Evolutionary conservation across 2,888 invertebrate species (phyloP).

Genomic region (Acleris holmiana): DNA sequence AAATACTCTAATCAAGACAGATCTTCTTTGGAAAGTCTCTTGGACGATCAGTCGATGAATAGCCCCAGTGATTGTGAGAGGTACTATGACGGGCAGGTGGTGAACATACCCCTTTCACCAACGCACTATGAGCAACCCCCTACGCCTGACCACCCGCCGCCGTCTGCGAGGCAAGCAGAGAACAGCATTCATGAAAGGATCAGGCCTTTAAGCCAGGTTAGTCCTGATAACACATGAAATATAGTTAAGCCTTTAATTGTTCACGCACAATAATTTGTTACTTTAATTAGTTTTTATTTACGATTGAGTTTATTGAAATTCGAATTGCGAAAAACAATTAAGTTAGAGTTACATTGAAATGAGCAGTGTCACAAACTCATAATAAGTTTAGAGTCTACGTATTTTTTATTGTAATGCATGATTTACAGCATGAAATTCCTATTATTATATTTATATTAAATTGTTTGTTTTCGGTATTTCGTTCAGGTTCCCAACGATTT

Average conservation of each 20-base stretch:
- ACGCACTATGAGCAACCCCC: constrained; percentile 96
- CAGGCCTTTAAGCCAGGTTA: constrained; percentile 95
- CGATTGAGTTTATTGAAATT: neutral
- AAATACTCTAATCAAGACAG: constrained; percentile 80
- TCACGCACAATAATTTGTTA: neutral
- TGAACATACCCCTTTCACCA: constrained; percentile 90
- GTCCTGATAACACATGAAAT: constrained; percentile 62
- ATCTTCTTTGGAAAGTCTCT: constrained; percentile 85
- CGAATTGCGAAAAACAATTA: neutral
- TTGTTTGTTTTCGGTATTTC: constrained; percentile 3
- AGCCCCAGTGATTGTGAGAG: constrained; percentile 79
- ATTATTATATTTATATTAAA: neutral
- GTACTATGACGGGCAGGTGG: constrained; percentile 69
- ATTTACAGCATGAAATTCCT: constrained; percentile 6
- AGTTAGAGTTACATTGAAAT: neutral
- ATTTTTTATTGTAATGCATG: constrained; percentile 1
- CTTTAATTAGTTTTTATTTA: neutral
- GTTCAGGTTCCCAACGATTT: neutral
- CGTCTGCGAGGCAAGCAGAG: constrained; percentile 94
- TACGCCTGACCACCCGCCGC: constrained; percentile 97
- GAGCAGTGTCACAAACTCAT: neutral
- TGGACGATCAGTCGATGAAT: constrained; percentile 84
- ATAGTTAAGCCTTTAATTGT: neutral
- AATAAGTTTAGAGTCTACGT: neutral
- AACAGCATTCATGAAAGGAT: constrained; percentile 95